Base-by-base conservation (phyloP, 2,113 vertebrate genomes). In the Alaudala cheleensis region DNA sequence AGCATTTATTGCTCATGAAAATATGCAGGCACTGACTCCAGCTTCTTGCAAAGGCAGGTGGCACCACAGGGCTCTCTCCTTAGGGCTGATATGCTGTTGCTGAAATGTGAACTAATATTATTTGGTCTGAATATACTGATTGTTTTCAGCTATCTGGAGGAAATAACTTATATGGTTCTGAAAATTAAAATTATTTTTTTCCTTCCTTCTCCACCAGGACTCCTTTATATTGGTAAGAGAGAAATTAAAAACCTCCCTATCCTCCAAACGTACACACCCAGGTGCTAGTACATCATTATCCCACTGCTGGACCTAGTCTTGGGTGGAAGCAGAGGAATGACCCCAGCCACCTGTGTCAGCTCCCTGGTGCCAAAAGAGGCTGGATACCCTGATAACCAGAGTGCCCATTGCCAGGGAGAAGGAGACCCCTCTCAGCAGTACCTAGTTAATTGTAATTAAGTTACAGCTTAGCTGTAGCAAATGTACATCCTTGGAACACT, bases 81-180 rank as follows among this genome's bases (percentile, higher is more conserved):
- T 66, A 40, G 0, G 0, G 40, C 16, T 39, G 20, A 31, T 31
- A 25, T 0, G 1, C 40, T 61, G 11, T 37, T 79, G 50, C 24
- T 61, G 53, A 34, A 76, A 22, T 18, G 4, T 57, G 37, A 58
- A 18, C 56, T 66, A 21, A 37, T 73, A 74, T 5, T 86, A 9
- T 25, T 47, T 78, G 10, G 1, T 34, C 39, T 74, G 33, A 13
- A 31, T 45, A 50, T 37, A 39, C 17, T 34, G 40, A 28, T 40
- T 57, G 7, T 66, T 77, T 82, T 69, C 45, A 64, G 3, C 33
- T 33, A 0, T 40, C 13, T 37, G 11, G 9, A 73, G 61, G 9
- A 69, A 7, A 47, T 6, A 42, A n/a, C 58, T 53, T 57, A 49
- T 53, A 3, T 61, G 25, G 17, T 77, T 80, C 79, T 86, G 71